Base-by-base conservation (phyloP, 1,140 invertebrate genomes). In the Sycophaga agraensis region DNA sequence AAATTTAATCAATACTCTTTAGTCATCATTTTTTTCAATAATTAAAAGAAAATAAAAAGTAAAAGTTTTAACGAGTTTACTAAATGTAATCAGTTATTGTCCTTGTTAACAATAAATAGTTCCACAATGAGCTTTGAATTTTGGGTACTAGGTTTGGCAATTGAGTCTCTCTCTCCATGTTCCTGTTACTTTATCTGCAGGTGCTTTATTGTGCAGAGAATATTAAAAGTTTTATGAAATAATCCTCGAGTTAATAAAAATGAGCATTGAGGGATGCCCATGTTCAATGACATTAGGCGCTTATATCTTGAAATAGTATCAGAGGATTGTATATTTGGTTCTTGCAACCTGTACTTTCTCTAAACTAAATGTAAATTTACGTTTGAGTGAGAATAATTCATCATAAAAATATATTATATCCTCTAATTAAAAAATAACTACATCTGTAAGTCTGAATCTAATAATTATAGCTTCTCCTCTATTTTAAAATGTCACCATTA, bases 131-230 rank as follows among this genome's bases (percentile, higher is more conserved):
- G 50, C 17, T 61, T 37, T 53, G 24, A 54, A 54, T 31, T 19
- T 48, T 24, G 11, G 50, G 51, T 40, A 55, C 9, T 48, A 54
- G 51, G 31, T 39, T 61, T 55, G 50, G 50, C 24, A 61, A 48
- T 61, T 40, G 59, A 61, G 59, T 61, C 59, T 61, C 50, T 61
- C 59, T 61, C 59, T 61, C 59, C 59, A 17, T 55, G 43, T 35
- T 60, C 17, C 45, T 46, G 28, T 54, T 53, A 35, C 39, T 60
- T 53, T 45, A 45, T 60, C 37, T 59, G 57, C 57, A 40, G 17
- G 45, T 59, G 46, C 35, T 49, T 59, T 31, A 31, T 42, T 31
- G 17, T 51, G 57, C 48, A 59, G 48, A 53, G 28, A 37, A 45
- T 42, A 45, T 43, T 56, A 28, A 22, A 39, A 34, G 22, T 45